Percentiles rank a stretch among this genome's conserved stretches.
Conservation (phyloP, 2,888 invertebrate species). For the Catocala sponsa region DNA sequence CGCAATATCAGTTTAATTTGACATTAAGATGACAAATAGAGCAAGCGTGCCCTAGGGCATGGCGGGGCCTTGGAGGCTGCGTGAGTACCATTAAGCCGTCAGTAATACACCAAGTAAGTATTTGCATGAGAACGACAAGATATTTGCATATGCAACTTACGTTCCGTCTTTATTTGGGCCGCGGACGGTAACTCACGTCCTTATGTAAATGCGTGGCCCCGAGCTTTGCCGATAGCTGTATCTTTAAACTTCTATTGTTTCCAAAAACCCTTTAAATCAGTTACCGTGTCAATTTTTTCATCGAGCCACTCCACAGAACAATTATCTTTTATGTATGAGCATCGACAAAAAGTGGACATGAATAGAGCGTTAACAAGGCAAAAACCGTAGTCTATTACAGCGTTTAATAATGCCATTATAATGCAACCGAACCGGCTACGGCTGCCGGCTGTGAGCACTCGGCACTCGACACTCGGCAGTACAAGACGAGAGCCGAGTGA, state of each 20-base stretch:
- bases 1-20: background rate
- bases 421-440: slow-evolving; percentile 58
- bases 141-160: slow-evolving; percentile 87
- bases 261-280: slow-evolving; percentile 58
- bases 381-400: slow-evolving; percentile 64
- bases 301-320: slow-evolving; percentile 53
- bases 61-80: slow-evolving; percentile 73
- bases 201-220: slow-evolving; percentile 74
- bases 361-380: slow-evolving; percentile 73
- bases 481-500: slow-evolving; percentile 69
- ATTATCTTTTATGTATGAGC: slow-evolving; percentile 61
- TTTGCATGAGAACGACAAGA: slow-evolving; percentile 83
- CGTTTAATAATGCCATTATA: slow-evolving; percentile 70
- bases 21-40: slow-evolving; percentile 62
- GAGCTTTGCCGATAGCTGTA: slow-evolving; percentile 63
- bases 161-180: slow-evolving; percentile 83
- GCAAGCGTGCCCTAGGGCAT: slow-evolving; percentile 59
- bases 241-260: slow-evolving; percentile 63
- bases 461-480: too few species aligned
- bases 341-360: slow-evolving; percentile 62
- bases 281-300: slow-evolving; percentile 58
- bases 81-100: slow-evolving; percentile 82
- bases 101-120: slow-evolving; percentile 82
- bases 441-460: too few species aligned
- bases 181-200: slow-evolving; percentile 77